Conservation (phyloP, 2,113 vertebrate species). For the Orientallactaga bullata region DNA sequence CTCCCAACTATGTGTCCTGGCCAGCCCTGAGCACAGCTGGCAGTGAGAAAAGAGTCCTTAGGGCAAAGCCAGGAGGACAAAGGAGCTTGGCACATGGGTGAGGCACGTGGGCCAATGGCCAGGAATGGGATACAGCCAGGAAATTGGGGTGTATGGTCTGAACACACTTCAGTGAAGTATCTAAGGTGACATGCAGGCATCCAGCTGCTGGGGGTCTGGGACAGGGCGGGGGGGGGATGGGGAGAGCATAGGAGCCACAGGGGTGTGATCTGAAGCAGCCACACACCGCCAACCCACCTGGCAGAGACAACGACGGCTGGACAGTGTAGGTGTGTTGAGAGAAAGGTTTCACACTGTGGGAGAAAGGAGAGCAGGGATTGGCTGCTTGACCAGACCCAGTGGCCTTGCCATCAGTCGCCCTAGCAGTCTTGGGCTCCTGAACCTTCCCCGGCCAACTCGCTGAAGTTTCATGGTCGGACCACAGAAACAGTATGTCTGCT, state of each 20-base stretch:
- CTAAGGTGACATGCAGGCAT: not conserved
- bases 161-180: accelerated
- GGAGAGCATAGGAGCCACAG: not conserved
- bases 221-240: no score
- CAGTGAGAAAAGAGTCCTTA: not conserved
- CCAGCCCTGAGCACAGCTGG: not conserved
- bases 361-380: conserved; percentile 29
- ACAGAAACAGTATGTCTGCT: not conserved
- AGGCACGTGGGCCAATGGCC: no score
- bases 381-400: not conserved
- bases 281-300: conserved; percentile 88
- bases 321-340: conserved; percentile 94
- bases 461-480: not conserved
- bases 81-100: not conserved
- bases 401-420: not conserved
- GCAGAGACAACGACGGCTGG: conserved; percentile 92
- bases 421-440: not conserved
- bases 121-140: not conserved
- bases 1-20: not conserved
- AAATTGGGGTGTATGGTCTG: accelerated
- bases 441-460: not conserved
- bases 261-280: not conserved
- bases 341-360: conserved; percentile 95
- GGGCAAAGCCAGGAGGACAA: no score
- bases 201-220: not conserved